A percentile compares a stretch with the other conserved stretches of the same genome.
Evolutionary conservation across 2,888 invertebrate species (phyloP).

Genomic region (Orthosia gothica): DNA sequence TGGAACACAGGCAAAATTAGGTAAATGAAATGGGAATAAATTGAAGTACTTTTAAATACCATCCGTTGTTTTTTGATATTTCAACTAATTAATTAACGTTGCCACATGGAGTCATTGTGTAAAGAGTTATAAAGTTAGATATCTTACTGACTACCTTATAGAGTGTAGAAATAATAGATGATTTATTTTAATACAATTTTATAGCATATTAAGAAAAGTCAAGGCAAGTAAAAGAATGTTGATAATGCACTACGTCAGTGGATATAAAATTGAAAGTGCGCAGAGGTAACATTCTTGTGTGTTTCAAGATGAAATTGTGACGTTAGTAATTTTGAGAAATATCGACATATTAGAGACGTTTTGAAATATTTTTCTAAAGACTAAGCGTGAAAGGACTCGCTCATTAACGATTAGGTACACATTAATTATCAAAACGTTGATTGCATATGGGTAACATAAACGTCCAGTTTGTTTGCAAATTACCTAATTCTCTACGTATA

Average conservation of each 20-base stretch:
- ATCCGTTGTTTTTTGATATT: too few relatives aligned
- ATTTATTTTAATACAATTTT: neutral
- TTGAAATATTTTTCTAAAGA: constrained; percentile 39
- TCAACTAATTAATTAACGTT: neutral
- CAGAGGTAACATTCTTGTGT: constrained; percentile 27
- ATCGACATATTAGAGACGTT: neutral
- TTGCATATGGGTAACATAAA: neutral
- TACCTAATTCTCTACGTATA: neutral
- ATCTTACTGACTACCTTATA: neutral
- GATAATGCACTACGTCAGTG: constrained; percentile 7
- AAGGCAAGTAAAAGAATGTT: constrained; percentile 9
- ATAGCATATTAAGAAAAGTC: neutral
- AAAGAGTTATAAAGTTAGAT: too few relatives aligned
- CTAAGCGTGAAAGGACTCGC: constrained; percentile 32
- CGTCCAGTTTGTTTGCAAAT: neutral
- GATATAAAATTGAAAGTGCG: constrained; percentile 33
- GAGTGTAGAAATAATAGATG: neutral
- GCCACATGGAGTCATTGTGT: neutral
- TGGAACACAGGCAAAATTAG: too few relatives aligned
- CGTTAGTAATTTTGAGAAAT: constrained; percentile 26
- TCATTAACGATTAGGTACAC: constrained; percentile 33
- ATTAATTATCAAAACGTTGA: constrained; percentile 24
- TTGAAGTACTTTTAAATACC: too few relatives aligned
- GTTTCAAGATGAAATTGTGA: constrained; percentile 37
- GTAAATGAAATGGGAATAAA: too few relatives aligned